Evolutionary conservation across 2,797 vertebrate species (phyloP), one percentile per base, ranked within the genome.

Genomic region (Bufotes viridis): DNA sequence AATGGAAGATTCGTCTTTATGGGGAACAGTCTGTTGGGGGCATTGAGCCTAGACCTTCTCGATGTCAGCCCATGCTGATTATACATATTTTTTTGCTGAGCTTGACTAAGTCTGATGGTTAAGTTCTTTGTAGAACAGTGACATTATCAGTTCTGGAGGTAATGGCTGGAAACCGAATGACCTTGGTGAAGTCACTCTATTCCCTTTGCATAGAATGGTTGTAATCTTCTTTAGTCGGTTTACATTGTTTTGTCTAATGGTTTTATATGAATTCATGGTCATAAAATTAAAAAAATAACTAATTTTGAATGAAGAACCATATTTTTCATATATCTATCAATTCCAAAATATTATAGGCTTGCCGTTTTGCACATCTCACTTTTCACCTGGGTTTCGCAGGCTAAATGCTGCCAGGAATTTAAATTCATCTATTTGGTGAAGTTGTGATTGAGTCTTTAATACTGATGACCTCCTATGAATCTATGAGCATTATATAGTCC

Each of bases 41-140:
- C 82, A 60, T 22, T 58, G 55, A 84, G 20, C 18, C 0, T 22
- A 60, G 24, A 60, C 57, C 18, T 20, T 29, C 57, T 79, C n/a
- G 0, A 57, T 17, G 18, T 17, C 55, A 58, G 12, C 29, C 74
- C 15, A 18, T 60, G 53, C 57, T 81, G 58, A 42, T 61, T 81
- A 61, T 63, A 81, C 29, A 75, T 15, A 74, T 75, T 49, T 75
- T 61, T 61, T 61, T 61, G 78, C 58, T 81, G 20, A 22, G 78
- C 26, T 61, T 61, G 18, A 81, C 58, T 81, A 20, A 61, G 69
- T 72, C 29, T 18, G 26, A 42, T 72, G 69, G 69, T 42, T 51
- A 76, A 12, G 49, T 76, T 51, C 49, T 76, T 1, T 55, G 75
- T 78, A 78, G 55, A 78, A 78, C 75, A 58, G 57, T 12, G 26